Evolutionary conservation across 2,113 vertebrate genomes (phyloP), one percentile per base, ranked within the genome.

Genomic region (Caloenas nicobarica): DNA sequence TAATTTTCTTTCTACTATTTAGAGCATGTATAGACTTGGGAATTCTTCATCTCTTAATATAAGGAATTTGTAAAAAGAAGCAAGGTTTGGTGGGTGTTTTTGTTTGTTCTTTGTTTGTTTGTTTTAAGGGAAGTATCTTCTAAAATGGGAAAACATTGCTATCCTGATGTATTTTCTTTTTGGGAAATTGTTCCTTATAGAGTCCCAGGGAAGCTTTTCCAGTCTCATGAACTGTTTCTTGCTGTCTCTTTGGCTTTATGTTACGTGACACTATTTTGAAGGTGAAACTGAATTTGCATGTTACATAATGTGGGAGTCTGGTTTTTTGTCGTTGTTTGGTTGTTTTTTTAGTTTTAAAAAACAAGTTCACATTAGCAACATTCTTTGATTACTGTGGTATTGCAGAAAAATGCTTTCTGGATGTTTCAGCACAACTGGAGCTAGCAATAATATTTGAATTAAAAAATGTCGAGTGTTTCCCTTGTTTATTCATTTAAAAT

Each of bases 271-370:
- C 10, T 86, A 2, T 88, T 96, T 81, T 92, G 91, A 89, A 91
- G 92, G 86, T 91, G 88, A 86, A 93, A 84, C 48, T 88, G 44
- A 91, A 94, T 93, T 95, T 96, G 74, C 92, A 69, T 86, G 73
- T 97, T 97, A 91, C 13, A 19, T 95, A 93, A 94, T 86, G n/a
- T 68, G 53, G 19, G 58, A 94, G 40, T 61, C 73, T 33, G 50
- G 36, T 22, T 31, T 24, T 18, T 24, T 26, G 25, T 26, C 25
- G 23, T 51, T 51, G 50, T 34, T 76, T 23, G 22, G 33, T 54
- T 62, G 46, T 36, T 42, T 46, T 44, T 29, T 44, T 23, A 11
- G 16, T n/a, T 61, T 17, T 9, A 11, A 40, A 38, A 33, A 56
- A 57, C 62, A 10, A 34, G 7, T 66, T 88, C 42, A 58, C 60